These are phyloP conservation scores for Tadarida brasiliensis DNA, from an alignment of 2,797 vertebrate species.

Conservation along the genomic window DNA sequence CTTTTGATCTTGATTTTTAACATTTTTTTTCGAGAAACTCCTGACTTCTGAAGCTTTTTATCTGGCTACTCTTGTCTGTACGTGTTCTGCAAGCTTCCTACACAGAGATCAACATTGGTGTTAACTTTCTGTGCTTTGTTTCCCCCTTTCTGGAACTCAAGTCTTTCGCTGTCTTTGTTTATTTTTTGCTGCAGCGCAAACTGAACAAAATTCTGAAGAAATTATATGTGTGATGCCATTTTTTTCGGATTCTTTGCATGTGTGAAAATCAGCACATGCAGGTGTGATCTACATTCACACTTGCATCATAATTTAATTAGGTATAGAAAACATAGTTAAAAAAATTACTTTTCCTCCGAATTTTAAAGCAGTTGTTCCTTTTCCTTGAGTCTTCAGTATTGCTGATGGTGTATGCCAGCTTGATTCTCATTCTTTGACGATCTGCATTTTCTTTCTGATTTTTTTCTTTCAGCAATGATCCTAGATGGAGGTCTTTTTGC, in stretches of 20 bases:
- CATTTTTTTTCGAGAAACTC: background rate
- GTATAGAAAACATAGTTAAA: background rate
- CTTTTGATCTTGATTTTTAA: background rate
- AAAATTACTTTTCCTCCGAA: background rate
- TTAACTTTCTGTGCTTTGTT: background rate
- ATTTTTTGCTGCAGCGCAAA: background rate
- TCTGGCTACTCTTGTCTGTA: background rate
- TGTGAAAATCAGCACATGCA: background rate
- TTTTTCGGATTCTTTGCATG: background rate
- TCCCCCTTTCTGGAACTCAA: background rate
- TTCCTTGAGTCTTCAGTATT: background rate
- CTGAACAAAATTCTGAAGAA: background rate
- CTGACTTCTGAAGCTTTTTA: background rate
- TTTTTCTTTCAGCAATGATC: background rate
- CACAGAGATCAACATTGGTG: background rate
- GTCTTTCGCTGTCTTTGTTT: background rate
- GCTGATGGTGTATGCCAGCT: background rate
- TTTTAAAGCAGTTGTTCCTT: conserved; percentile 1
- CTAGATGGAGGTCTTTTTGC: background rate
- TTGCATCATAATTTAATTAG: background rate
- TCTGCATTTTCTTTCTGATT: background rate
- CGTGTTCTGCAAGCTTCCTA: background rate
- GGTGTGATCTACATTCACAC: background rate
- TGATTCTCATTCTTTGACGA: background rate
- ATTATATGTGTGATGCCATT: background rate